A percentile compares a stretch with the other conserved stretches of the same genome.
phyloP scores from a whole-genome alignment of 1,140 invertebrate species.

The Latrodectus geometricus region DNA sequence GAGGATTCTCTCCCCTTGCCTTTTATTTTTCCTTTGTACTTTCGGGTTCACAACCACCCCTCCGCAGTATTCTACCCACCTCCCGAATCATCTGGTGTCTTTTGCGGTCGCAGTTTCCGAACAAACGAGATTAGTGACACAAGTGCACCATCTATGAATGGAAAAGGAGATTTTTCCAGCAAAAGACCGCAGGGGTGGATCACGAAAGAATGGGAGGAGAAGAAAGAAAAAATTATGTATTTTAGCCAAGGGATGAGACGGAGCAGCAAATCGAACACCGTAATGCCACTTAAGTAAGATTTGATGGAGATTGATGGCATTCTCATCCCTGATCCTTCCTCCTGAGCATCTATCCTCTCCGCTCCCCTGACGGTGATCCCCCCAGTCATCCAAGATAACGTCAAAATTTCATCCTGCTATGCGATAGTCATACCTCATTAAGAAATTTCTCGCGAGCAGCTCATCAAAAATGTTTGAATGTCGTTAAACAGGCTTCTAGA shows the following conservation, averaged over 20 bases:
- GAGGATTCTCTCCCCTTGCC: no score
- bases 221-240: not conserved
- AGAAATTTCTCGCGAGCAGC: not conserved
- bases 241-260: not conserved
- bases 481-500: not conserved
- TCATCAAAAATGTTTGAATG: conserved; percentile 17
- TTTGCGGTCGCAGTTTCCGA: not conserved
- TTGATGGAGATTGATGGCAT: conserved; percentile 25
- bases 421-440: not conserved
- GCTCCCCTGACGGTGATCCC: not conserved
- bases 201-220: not conserved
- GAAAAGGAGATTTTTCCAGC: not conserved
- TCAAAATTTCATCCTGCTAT: not conserved
- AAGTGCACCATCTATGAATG: not conserved
- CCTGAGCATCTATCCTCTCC: not conserved
- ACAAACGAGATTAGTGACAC: not conserved
- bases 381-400: not conserved
- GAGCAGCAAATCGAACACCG: not conserved
- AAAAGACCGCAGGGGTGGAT: not conserved
- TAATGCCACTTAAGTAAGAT: conserved; percentile 26
- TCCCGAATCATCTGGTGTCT: not conserved
- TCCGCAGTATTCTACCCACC: not conserved
- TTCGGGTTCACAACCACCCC: not conserved
- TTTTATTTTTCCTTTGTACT: no score
- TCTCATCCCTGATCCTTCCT: not conserved